Evolutionary conservation across 2,797 vertebrate genomes (phyloP), one percentile per base, ranked within the genome.

Genomic region (Nyctibius grandis): DNA sequence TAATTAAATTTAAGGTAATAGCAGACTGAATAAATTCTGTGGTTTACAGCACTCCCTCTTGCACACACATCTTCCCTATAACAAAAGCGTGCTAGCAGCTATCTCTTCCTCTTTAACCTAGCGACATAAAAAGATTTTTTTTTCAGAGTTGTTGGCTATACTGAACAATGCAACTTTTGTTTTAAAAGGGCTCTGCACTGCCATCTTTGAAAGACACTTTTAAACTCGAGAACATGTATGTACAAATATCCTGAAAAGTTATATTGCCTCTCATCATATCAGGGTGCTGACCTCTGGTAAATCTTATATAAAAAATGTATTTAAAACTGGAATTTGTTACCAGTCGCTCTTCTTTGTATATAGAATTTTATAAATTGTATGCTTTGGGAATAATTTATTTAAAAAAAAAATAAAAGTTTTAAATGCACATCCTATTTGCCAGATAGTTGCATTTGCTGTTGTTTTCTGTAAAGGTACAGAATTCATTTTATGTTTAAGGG

Each of bases 341-440:
- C 97, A 98, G 98, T 98, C 88, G 97, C 97, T 98, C 95, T 97
- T 97, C 93, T 90, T 96, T 98, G 98, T 99, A 99, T 97, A 98
- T 99, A 99, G 96, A 98, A 96, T 97, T 98, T 98, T 98, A 98
- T 98, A 98, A 98, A 98, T 96, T 98, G 98, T 98, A 99, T 98
- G 98, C 98, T 98, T 97, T 98, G 97, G 98, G 98, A 97, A 98
- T 99, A 99, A 99, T 99, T 99, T 99, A 99, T 98, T 99, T 99
- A 97, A 94, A 60, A 86, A 91, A 89, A 42, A 31, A 98, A 97
- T 96, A 97, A 98, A 98, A 97, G 95, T 98, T 97, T 98, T 97
- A 98, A 98, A 96, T 98, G 97, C 92, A 96, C 95, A n/a, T 94
- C 86, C 36, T 94, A 94, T 89, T 70, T 95, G 72, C 91, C 94